A percentile compares a stretch with the other conserved stretches of the same genome.
Evolutionary conservation across 2,113 vertebrate genomes (phyloP).

Genomic region (Piaya cayana): DNA sequence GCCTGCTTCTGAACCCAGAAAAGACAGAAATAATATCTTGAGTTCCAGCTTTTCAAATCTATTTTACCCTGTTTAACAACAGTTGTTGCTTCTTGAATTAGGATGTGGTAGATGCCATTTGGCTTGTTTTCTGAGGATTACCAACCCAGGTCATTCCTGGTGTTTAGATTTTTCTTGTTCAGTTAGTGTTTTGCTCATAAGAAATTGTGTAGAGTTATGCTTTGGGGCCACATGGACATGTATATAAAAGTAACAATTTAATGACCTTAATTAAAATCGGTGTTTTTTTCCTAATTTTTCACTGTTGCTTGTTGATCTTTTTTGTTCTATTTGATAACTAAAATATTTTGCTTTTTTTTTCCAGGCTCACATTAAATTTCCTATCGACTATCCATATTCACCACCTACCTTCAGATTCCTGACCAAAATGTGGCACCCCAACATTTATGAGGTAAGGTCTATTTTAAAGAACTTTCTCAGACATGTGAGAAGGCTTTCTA

Average conservation of each 20-base stretch:
- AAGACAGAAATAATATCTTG: neutral
- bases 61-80: neutral
- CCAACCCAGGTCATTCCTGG: neutral
- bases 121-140: neutral
- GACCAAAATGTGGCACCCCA: constrained; percentile 99
- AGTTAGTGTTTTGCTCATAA: neutral
- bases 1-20: neutral
- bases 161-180: neutral
- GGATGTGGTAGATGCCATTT: neutral
- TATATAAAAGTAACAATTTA: neutral
- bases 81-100: neutral
- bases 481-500: neutral
- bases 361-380: constrained; percentile 98
- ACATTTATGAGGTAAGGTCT: constrained; percentile 94
- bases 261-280: neutral
- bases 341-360: constrained; percentile 32
- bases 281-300: neutral
- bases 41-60: neutral
- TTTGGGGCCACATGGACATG: neutral
- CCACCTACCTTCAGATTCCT: constrained; percentile 98
- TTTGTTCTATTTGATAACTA: neutral
- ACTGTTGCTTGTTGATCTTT: neutral
- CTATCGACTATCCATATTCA: constrained; percentile 97
- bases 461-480: neutral
- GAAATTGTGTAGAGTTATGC: neutral